Conservation (phyloP, 1,140 invertebrate genomes). For the Probaryconus sp. region DNA sequence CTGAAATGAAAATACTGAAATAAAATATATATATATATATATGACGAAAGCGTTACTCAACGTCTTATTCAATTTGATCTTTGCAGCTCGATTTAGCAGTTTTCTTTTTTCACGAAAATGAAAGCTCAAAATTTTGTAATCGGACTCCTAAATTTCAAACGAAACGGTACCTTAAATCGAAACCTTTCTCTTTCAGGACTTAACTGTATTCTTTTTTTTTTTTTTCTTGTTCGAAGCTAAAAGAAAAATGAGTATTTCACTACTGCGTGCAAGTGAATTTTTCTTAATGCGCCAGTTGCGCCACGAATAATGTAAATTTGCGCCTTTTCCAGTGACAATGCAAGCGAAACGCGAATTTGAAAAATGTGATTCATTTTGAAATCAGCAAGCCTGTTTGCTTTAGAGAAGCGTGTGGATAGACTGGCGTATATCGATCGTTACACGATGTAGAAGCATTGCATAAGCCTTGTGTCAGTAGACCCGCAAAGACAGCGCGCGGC, state of each 20-base stretch:
- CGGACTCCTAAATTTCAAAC: no score
- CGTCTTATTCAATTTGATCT: no score
- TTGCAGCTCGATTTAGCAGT: no score
- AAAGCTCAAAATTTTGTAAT: no score
- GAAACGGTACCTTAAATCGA: no score
- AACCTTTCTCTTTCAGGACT: no score
- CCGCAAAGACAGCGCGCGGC: constrained; percentile 46
- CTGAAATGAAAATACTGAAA: no score
- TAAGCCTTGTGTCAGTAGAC: constrained; percentile 55
- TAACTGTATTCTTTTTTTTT: no score
- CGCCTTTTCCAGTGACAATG: constrained; percentile 20
- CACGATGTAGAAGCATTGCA: constrained; percentile 34
- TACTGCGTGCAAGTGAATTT: neutral
- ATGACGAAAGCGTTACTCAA: constrained; percentile 15
- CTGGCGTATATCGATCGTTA: constrained; percentile 47
- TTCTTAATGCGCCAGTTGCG: constrained; percentile 3
- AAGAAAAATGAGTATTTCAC: constrained; percentile 7
- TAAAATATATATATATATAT: no score
- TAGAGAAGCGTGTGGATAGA: constrained; percentile 19
- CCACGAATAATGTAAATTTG: constrained; percentile 28
- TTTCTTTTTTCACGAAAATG: no score
- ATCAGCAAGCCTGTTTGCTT: constrained; percentile 15
- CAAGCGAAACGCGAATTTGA: neutral
- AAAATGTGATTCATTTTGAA: constrained; percentile 37
- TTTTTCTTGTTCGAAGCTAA: no score